Conservation (phyloP, 2,888 invertebrate genomes). For the Onthophagus sagittarius region DNA sequence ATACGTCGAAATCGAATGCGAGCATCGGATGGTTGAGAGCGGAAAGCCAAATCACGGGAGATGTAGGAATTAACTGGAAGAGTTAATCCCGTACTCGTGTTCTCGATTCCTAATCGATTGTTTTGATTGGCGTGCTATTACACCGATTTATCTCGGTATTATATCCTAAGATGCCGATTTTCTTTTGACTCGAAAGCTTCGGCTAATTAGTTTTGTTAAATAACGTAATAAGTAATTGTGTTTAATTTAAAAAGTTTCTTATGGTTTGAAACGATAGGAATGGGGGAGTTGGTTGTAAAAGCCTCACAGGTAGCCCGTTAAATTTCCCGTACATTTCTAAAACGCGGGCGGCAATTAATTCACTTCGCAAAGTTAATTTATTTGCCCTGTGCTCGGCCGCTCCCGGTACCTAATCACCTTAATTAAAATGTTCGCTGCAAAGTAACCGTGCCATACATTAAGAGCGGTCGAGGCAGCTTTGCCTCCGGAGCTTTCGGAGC, state of each 20-base stretch:
- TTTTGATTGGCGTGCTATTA: background rate
- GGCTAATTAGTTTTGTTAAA: no score
- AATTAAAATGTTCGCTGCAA: slow-evolving; percentile 47
- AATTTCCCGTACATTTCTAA: slow-evolving; percentile 30
- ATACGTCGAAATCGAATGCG: background rate
- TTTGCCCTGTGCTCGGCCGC: slow-evolving; percentile 46
- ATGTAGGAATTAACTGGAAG: no score
- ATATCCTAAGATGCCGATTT: no score
- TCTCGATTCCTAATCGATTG: background rate
- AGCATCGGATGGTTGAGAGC: background rate
- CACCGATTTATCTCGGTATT: no score
- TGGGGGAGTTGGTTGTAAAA: background rate
- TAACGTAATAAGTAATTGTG: no score
- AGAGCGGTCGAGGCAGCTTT: slow-evolving; percentile 19
- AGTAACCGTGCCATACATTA: slow-evolving; percentile 37
- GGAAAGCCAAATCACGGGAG: background rate
- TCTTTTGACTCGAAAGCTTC: no score
- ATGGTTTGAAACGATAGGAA: background rate
- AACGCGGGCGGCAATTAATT: slow-evolving; percentile 51
- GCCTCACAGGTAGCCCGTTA: background rate
- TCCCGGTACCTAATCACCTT: slow-evolving; percentile 49
- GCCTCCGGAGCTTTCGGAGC: slow-evolving; percentile 12
- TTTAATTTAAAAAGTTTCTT: no score
- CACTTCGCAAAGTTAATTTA: slow-evolving; percentile 51
- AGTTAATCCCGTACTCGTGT: background rate